A percentile compares a stretch with the other conserved stretches of the same genome.
Evolutionary conservation across 1,140 invertebrate species (phyloP).

Genomic region (Drosophila sucinea): DNA sequence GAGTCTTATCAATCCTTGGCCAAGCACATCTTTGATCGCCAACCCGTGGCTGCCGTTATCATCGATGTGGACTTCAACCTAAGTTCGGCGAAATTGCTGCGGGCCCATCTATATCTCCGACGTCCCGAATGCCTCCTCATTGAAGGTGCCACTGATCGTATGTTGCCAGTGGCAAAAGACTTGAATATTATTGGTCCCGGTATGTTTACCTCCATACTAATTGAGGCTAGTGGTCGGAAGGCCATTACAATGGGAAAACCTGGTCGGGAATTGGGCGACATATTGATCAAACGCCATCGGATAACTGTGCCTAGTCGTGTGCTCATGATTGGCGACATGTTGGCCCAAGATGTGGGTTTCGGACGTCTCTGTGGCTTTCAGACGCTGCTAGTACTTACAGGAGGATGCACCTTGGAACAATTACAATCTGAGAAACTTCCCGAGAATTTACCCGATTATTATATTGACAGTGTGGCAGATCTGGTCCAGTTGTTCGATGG

Average conservation of each 20-base stretch:
- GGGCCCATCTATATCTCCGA: slow-evolving; percentile 83
- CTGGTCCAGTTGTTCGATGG: slow-evolving; percentile 41
- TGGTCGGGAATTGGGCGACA: slow-evolving; percentile 83
- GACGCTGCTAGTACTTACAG: slow-evolving; percentile 84
- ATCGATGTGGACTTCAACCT: slow-evolving; percentile 84
- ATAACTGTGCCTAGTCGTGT: slow-evolving; percentile 84
- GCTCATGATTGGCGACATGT: slow-evolving; percentile 87
- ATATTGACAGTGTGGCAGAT: slow-evolving; percentile 81
- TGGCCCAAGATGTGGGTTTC: slow-evolving; percentile 85
- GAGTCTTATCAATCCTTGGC: slow-evolving; percentile 77
- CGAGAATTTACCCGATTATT: slow-evolving; percentile 83
- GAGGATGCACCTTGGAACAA: slow-evolving; percentile 79
- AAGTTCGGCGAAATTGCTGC: slow-evolving; percentile 83
- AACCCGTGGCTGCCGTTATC: slow-evolving; percentile 84
- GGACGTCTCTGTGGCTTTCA: slow-evolving; percentile 84
- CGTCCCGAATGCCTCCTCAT: slow-evolving; percentile 84
- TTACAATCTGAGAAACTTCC: slow-evolving; percentile 45
- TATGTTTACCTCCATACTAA: slow-evolving; percentile 83
- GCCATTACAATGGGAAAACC: slow-evolving; percentile 85
- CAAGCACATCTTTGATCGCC: slow-evolving; percentile 75
- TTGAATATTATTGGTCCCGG: slow-evolving; percentile 82
- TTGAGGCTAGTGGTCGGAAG: slow-evolving; percentile 75
- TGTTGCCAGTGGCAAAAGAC: slow-evolving; percentile 78
- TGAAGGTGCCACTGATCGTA: slow-evolving; percentile 83
- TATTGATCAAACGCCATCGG: slow-evolving; percentile 78